These are phyloP conservation scores for Halocaridina rubra DNA, from an alignment of 2,888 invertebrate species.

Conservation along the genomic window DNA sequence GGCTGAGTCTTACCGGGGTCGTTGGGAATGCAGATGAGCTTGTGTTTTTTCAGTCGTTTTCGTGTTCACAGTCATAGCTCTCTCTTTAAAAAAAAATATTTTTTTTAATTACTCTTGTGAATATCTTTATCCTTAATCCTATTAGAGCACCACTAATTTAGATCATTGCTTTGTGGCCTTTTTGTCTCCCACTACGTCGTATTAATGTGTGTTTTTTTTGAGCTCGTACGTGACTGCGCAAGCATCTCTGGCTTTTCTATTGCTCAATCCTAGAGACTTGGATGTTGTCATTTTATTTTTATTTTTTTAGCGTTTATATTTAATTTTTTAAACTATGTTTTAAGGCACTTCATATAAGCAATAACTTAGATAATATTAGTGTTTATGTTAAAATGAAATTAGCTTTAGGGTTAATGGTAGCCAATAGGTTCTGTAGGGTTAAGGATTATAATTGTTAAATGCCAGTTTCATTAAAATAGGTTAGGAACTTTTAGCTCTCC, in stretches of 20 bases:
- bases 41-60: too few relatives aligned
- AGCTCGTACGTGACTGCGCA: background rate
- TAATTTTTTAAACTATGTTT: background rate
- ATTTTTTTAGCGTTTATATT: background rate
- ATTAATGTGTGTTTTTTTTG: background rate
- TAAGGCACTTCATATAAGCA: slow-evolving; percentile 14
- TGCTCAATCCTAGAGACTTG: too few relatives aligned
- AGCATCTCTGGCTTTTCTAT: background rate
- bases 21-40: slow-evolving; percentile 23
- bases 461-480: too few relatives aligned
- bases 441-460: background rate
- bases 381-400: too few relatives aligned
- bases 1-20: slow-evolving; percentile 23
- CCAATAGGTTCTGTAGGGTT: too few relatives aligned
- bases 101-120: background rate
- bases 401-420: too few relatives aligned
- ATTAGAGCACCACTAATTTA: too few relatives aligned
- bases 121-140: slow-evolving; percentile 1
- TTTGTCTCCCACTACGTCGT: background rate
- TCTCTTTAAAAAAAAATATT: background rate
- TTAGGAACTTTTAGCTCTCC: too few relatives aligned
- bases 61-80: background rate
- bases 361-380: slow-evolving; percentile 11
- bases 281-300: background rate
- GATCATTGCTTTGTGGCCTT: too few relatives aligned